Evolutionary conservation across 2,797 vertebrate genomes (phyloP).

Genomic region (Ptychadena robeensis): DNA sequence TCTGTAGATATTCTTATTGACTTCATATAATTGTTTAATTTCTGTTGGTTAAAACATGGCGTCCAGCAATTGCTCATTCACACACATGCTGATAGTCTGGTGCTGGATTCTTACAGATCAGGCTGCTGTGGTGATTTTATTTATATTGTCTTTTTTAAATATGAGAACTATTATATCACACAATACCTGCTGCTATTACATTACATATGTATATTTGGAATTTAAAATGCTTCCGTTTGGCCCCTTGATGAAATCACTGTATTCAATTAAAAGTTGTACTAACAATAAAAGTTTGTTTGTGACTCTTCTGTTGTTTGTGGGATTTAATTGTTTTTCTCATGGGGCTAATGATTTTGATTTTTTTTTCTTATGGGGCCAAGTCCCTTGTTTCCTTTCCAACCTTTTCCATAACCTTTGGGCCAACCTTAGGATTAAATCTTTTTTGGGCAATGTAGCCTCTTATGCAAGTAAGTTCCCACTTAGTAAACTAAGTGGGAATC

Average conservation of each 20-base stretch:
- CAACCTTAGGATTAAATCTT: too few species aligned
- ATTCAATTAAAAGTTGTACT: background rate
- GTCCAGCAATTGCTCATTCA: background rate
- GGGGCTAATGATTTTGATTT: too few species aligned
- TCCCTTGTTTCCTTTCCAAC: too few species aligned
- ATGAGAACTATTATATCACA: background rate
- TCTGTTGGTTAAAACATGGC: background rate
- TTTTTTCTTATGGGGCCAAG: too few species aligned
- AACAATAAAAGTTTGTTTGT: background rate
- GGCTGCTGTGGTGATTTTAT: background rate
- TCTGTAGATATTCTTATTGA: conserved; percentile 22
- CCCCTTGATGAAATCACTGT: background rate
- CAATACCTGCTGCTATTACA: background rate
- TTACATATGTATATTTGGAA: background rate
- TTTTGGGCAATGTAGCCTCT: too few species aligned
- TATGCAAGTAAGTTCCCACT: too few species aligned
- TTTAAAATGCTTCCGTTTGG: background rate
- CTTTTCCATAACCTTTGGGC: too few species aligned
- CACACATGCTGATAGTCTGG: background rate
- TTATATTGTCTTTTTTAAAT: background rate
- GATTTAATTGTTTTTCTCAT: too few species aligned
- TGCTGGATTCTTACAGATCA: background rate
- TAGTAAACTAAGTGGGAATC: too few species aligned
- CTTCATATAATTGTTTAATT: background rate
- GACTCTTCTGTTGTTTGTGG: background rate